Percentiles rank a stretch among this genome's conserved stretches.
phyloP scores from a whole-genome alignment of 2,888 invertebrate genomes.

The Latrodectus elegans region DNA sequence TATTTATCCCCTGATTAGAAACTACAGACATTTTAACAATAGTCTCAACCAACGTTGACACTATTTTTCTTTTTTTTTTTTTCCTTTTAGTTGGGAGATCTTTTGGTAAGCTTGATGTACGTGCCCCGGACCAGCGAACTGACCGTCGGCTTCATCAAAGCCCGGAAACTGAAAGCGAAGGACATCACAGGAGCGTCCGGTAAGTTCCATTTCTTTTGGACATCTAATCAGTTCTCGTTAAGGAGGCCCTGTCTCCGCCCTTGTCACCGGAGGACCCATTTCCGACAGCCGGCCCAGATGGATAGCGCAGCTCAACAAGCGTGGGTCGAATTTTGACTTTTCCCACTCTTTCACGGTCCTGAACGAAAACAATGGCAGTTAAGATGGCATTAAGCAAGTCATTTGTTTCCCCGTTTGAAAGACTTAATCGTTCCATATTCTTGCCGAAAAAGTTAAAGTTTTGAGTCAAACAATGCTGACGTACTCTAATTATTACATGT shows the following conservation, averaged over 20 bases:
- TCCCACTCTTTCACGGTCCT: background rate
- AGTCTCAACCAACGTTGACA: too few species aligned
- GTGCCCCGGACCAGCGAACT: conserved; percentile 95
- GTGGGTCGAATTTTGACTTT: background rate
- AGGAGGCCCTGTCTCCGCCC: background rate
- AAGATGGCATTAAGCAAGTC: background rate
- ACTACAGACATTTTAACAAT: too few species aligned
- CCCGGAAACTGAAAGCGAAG: conserved; percentile 94
- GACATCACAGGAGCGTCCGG: conserved; percentile 96
- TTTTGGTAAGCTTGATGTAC: conserved; percentile 93
- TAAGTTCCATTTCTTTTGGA: conserved; percentile 75
- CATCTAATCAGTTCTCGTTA: conserved; percentile 31
- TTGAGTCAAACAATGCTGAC: too few species aligned
- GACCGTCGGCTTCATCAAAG: conserved; percentile 92
- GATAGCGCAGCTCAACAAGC: background rate
- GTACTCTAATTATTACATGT: too few species aligned
- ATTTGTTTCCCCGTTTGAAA: background rate
- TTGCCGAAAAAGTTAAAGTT: too few species aligned
- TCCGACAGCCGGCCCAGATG: background rate
- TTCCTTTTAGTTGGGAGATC: conserved; percentile 85
- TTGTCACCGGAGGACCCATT: background rate
- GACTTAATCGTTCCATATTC: background rate
- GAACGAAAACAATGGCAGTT: background rate
- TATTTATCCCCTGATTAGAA: too few species aligned
- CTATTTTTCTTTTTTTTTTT: background rate